A percentile compares a stretch with the other conserved stretches of the same genome.
Conservation (phyloP, 2,113 vertebrate genomes). For the Tachysurus fulvidraco region DNA sequence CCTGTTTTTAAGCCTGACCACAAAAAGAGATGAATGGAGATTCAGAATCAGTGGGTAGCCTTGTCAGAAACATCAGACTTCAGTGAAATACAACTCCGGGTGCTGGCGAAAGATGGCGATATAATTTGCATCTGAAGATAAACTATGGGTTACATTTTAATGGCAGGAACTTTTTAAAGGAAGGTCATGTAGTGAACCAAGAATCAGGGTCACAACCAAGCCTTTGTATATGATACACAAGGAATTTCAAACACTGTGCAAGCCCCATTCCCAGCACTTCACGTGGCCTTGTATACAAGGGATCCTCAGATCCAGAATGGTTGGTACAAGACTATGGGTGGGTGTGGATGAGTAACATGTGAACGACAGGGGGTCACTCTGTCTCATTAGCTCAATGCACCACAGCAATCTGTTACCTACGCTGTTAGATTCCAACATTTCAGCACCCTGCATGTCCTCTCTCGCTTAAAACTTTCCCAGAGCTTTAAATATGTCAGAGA, state of each 20-base stretch:
- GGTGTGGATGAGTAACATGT: constrained; percentile 57
- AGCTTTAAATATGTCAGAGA: background rate
- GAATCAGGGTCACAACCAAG: constrained; percentile 30
- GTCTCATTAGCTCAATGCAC: constrained; percentile 56
- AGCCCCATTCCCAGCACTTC: background rate
- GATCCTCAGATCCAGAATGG: constrained; percentile 24
- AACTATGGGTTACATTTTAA: constrained; percentile 37
- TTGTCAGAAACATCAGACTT: constrained; percentile 28
- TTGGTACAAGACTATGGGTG: constrained; percentile 36
- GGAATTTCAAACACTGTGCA: background rate
- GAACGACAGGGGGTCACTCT: constrained; percentile 56
- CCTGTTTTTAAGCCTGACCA: constrained; percentile 48
- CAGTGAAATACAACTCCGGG: constrained; percentile 17
- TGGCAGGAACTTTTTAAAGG: constrained; percentile 57
- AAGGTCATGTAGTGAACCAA: constrained; percentile 51
- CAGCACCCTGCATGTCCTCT: constrained; percentile 52
- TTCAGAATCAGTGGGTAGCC: constrained; percentile 36
- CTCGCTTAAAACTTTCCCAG: constrained; percentile 35
- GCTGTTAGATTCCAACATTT: constrained; percentile 61
- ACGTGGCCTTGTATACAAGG: background rate
- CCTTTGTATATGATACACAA: background rate
- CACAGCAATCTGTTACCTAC: constrained; percentile 63
- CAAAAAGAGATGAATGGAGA: constrained; percentile 32
- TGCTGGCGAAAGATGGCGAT: background rate
- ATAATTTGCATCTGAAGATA: constrained; percentile 36